Base-by-base conservation (phyloP, 2,888 invertebrate genomes). In the Meteorus cinctellus region DNA sequence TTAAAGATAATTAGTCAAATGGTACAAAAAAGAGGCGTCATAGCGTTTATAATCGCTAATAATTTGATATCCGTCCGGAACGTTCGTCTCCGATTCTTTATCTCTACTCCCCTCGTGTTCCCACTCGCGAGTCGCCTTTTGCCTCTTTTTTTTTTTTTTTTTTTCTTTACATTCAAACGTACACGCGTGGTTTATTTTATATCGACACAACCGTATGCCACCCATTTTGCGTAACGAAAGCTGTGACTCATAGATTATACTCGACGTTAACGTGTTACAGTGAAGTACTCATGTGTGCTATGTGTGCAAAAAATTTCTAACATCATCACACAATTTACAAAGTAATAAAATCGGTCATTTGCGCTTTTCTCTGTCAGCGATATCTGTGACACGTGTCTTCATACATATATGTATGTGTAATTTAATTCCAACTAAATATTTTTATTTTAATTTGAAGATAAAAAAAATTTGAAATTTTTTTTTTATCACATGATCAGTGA, bases 51-150 rank as follows among this genome's bases (percentile, higher is more conserved):
- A 74, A 73, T 73, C 73, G 67, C 41, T 66, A 55, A 73, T 73
- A 73, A 74, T 74, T 74, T 74, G 74, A 74, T 74, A 74, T 74
- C 74, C 74, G 74, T 31, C 62, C 62, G 62, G 62, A 74, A 69
- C 62, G 74, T 69, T 68, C 68, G 65, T 72, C 62, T 72, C 62
- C 74, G 48, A 74, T 60, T 60, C 60, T 68, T 76, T 59, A 2
- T 10, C 60, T 29, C 48, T 55, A 41, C 45, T 27, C 24, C 63
- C 60, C 48, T 59, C 51, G 14, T 71, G 24, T 27, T 48, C n/a
- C 63, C 36, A 63, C 45, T 45, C 48, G 24, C 19, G 69, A 55
- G n/a, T 14, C 70, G 4, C 59, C 45, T 55, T 71, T 59, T 48
- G 59, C 10, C 6, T 62, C 27, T 24, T 45, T 45, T 0, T 24